phyloP scores from a whole-genome alignment of 2,888 invertebrate genomes.

The Napeogenes inachia region DNA sequence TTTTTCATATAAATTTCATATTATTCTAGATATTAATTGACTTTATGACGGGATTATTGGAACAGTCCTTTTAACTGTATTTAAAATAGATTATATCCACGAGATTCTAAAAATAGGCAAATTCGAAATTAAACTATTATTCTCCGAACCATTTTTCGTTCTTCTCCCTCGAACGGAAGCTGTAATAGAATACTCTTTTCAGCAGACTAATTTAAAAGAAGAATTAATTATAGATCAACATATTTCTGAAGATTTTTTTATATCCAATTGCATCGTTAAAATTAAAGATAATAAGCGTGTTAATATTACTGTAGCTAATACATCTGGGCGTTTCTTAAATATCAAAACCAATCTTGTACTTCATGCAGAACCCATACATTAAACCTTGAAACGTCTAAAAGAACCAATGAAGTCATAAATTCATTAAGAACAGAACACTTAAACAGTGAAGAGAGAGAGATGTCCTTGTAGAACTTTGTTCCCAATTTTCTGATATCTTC shows the following conservation, averaged over 20 bases:
- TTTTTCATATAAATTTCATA: not conserved
- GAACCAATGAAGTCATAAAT: not conserved
- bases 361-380: not conserved
- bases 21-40: not conserved
- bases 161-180: conserved; percentile 11
- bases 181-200: conserved; percentile 7
- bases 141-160: conserved; percentile 11
- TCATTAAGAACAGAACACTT: not conserved
- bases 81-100: not conserved
- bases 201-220: conserved; percentile 6
- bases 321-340: not conserved
- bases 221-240: conserved; percentile 8
- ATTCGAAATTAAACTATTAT: not conserved
- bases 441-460: too few relatives aligned
- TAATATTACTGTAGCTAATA: conserved; percentile 6
- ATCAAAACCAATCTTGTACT: conserved; percentile 1
- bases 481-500: too few relatives aligned
- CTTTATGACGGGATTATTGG: not conserved
- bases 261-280: conserved; percentile 4
- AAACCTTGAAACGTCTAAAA: not conserved
- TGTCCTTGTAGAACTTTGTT: too few relatives aligned
- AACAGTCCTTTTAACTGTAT: not conserved
- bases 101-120: not conserved
- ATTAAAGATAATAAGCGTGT: too few relatives aligned
- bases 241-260: conserved; percentile 2